Percentiles rank a stretch among this genome's conserved stretches.
These are phyloP conservation scores for Myiotriccus ornatus DNA, from an alignment of 2,797 vertebrate species.

Conservation along the genomic window DNA sequence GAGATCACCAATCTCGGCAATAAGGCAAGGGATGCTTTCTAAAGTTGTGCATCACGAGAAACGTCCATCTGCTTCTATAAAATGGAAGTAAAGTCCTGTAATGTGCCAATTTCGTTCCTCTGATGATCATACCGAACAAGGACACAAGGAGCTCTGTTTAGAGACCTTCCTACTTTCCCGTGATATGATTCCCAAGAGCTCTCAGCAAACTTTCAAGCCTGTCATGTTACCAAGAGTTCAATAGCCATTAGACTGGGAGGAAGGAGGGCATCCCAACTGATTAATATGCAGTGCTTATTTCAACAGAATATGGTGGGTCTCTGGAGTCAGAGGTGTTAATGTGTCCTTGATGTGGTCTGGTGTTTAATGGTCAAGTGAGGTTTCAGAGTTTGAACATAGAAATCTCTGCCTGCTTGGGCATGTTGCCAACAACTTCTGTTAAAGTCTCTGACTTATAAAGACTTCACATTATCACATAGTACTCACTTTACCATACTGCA, in stretches of 20 bases:
- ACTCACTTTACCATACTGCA: background rate
- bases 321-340: background rate
- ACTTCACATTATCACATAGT: background rate
- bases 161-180: background rate
- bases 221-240: background rate
- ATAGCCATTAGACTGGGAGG: background rate
- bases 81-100: background rate
- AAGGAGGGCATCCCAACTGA: background rate
- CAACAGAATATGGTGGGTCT: background rate
- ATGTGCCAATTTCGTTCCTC: background rate
- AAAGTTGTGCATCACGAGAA: background rate
- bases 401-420: background rate
- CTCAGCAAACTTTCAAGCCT: background rate
- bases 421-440: background rate
- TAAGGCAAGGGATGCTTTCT: background rate
- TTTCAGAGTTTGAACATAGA: background rate
- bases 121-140: background rate
- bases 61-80: background rate
- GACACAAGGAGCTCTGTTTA: background rate
- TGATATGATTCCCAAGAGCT: background rate
- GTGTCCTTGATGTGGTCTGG: background rate
- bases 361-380: constrained; percentile 13
- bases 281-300: background rate
- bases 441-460: background rate
- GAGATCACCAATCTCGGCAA: background rate